Conservation (phyloP, 2,888 invertebrate genomes). For the Dysmachus trigonus region DNA sequence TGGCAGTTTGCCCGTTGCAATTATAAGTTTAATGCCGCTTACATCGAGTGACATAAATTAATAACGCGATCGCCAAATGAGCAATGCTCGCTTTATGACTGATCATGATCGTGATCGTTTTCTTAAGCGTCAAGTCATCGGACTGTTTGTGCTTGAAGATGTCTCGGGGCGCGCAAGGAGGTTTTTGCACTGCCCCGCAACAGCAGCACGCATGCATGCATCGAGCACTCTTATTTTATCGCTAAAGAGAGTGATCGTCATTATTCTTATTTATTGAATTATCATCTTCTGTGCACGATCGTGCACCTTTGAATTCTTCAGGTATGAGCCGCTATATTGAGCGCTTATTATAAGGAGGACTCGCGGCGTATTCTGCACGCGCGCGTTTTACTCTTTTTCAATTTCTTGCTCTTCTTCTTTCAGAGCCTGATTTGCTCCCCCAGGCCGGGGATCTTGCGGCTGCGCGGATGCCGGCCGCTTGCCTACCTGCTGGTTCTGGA, state of each 20-base stretch:
- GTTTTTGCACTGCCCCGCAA: not conserved
- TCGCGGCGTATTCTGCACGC: not conserved
- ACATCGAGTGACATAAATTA: conserved; percentile 45
- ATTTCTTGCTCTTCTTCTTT: not conserved
- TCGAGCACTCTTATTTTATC: conserved; percentile 40
- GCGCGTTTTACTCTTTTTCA: not conserved
- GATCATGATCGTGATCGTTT: conserved; percentile 43
- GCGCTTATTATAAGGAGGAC: conserved; percentile 25
- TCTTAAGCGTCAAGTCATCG: conserved; percentile 31
- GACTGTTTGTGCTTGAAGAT: conserved; percentile 24
- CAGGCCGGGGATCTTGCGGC: not conserved
- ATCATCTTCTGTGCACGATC: conserved; percentile 14
- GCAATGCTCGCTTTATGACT: conserved; percentile 43
- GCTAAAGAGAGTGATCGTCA: conserved; percentile 42
- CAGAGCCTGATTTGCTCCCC: not conserved
- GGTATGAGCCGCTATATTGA: conserved; percentile 11
- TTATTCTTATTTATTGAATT: conserved; percentile 47
- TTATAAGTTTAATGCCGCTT: conserved; percentile 25
- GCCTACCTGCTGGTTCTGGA: conserved; percentile 46
- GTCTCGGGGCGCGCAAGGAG: conserved; percentile 20
- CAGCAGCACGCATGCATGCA: conserved; percentile 31
- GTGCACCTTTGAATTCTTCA: conserved; percentile 35
- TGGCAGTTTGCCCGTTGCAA: not conserved
- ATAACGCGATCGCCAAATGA: conserved; percentile 44
- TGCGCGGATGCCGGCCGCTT: not conserved